Conservation (phyloP, 2,113 vertebrate species). For the Otolemur garnettii region DNA sequence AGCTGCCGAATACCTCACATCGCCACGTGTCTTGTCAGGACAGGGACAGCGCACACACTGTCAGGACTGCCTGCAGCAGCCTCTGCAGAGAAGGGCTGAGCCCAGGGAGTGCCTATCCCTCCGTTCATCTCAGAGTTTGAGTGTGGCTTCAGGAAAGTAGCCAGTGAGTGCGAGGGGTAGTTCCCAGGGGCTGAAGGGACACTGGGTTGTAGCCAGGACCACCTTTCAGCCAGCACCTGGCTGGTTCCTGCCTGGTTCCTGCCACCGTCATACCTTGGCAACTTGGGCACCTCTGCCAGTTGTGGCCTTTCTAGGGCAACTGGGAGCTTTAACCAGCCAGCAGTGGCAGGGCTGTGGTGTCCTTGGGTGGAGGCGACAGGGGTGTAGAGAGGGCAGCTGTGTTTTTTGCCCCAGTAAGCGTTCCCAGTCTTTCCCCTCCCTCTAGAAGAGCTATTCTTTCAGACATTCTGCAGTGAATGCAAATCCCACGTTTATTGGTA, state of each 20-base stretch:
- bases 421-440: neutral
- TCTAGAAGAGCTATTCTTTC: neutral
- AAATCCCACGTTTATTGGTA: conserved; percentile 34
- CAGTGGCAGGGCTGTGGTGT: neutral
- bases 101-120: neutral
- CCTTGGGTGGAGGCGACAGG: neutral
- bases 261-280: neutral
- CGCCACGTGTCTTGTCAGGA: neutral
- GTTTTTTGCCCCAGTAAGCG: conserved; percentile 60
- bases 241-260: neutral
- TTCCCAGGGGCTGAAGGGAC: neutral
- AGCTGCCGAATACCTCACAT: neutral
- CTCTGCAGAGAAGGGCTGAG: neutral
- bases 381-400: conserved; percentile 59
- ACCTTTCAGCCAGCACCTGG: neutral
- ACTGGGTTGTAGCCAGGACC: neutral
- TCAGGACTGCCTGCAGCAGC: neutral
- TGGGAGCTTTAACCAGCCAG: neutral
- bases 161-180: neutral
- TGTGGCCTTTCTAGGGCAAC: neutral
- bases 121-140: neutral
- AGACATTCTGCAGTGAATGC: conserved; percentile 53
- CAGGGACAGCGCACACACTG: neutral
- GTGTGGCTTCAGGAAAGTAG: neutral
- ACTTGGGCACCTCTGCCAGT: neutral